Conservation (phyloP, 1,140 invertebrate genomes). For the Achatina immaculata region DNA sequence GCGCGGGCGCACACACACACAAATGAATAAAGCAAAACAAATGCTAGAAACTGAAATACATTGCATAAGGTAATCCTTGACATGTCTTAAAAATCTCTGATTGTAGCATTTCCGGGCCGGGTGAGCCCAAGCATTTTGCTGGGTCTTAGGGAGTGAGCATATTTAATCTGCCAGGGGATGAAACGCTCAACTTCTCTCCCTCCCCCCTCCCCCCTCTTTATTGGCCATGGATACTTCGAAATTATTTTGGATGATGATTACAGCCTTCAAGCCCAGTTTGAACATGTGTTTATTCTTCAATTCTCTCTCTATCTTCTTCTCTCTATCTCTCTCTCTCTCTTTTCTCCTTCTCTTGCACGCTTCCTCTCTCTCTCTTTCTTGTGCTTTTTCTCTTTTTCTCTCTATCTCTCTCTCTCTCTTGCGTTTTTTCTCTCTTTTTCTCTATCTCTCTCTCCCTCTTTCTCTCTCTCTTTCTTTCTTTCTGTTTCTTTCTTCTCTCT, state of each 20-base stretch:
- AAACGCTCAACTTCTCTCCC: background rate
- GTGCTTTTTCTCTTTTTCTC: background rate
- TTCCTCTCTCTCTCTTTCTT: background rate
- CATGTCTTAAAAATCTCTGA: too few species aligned
- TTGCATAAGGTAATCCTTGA: too few species aligned
- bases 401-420: constrained; percentile 9
- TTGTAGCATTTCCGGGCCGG: too few species aligned
- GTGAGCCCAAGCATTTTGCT: too few species aligned
- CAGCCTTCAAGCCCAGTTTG: background rate
- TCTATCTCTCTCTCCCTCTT: too few species aligned
- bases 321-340: constrained; percentile 24
- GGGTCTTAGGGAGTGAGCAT: too few species aligned
- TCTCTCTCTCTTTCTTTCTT: too few species aligned
- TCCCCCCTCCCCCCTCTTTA: background rate
- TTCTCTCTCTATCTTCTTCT: constrained; percentile 20
- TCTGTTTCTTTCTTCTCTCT: too few species aligned
- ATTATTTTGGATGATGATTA: background rate
- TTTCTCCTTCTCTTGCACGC: background rate
- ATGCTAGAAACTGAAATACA: too few species aligned
- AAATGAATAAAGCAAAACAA: too few species aligned
- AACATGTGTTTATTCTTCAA: background rate
- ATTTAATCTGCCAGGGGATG: too few species aligned
- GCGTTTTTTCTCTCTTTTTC: background rate
- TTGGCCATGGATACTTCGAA: background rate
- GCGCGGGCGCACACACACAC: too few species aligned